These are phyloP conservation scores for Ibycter americanus DNA, from an alignment of 2,797 vertebrate genomes.

Conservation along the genomic window DNA sequence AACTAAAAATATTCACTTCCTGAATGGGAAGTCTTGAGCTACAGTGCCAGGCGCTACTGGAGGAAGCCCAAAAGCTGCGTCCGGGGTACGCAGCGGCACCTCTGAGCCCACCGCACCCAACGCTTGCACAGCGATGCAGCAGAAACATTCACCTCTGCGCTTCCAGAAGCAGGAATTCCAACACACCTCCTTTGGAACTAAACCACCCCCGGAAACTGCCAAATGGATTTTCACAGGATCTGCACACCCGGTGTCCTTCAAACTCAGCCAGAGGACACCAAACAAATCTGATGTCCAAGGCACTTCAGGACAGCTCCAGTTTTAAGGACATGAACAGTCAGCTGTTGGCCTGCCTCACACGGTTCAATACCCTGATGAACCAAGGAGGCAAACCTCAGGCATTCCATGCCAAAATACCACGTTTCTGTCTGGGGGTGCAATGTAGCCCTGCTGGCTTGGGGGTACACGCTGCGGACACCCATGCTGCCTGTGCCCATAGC, in stretches of 20 bases:
- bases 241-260: not conserved
- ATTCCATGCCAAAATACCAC: fast-evolving
- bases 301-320: not conserved
- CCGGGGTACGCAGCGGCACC: not conserved
- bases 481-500: not conserved
- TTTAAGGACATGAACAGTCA: not conserved
- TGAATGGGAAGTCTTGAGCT: not conserved
- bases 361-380: not conserved
- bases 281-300: not conserved
- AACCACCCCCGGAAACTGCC: not conserved
- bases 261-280: not conserved
- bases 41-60: not conserved
- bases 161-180: not conserved
- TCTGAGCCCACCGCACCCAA: not conserved
- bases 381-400: not conserved
- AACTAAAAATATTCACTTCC: not conserved
- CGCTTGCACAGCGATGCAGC: fast-evolving
- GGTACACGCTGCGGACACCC: not conserved
- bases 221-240: not conserved
- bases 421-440: not conserved
- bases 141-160: not conserved
- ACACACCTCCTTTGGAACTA: not conserved
- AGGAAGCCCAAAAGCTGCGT: not conserved
- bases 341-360: not conserved
- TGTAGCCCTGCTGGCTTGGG: fast-evolving